Evolutionary conservation across 1,140 invertebrate species (phyloP).

Genomic region (Ditylenchus dipsaci): DNA sequence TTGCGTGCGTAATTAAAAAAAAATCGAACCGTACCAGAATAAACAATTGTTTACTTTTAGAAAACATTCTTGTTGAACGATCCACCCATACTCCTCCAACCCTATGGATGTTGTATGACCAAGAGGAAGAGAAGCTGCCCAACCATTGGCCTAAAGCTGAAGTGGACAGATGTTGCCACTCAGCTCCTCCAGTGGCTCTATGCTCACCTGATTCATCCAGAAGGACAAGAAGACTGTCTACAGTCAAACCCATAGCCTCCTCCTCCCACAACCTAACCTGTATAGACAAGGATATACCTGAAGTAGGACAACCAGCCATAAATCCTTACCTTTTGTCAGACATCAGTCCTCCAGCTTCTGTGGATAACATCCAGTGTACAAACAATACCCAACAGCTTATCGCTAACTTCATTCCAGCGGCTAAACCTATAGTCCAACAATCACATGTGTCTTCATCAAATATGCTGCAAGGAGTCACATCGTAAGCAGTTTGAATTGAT

Average conservation of each 20-base stretch:
- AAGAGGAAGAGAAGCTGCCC: slow-evolving; percentile 21
- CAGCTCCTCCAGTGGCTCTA: slow-evolving; percentile 46
- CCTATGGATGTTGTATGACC: slow-evolving; percentile 39
- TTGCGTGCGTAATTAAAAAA: background rate
- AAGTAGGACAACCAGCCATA: background rate
- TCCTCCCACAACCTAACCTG: too few relatives aligned
- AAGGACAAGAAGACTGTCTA: background rate
- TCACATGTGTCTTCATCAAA: too few relatives aligned
- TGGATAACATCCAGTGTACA: background rate
- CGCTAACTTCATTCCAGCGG: slow-evolving; percentile 7
- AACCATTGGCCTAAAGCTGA: slow-evolving; percentile 46
- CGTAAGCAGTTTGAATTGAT: background rate
- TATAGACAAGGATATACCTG: background rate
- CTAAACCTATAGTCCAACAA: background rate
- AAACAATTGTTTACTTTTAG: slow-evolving; percentile 8
- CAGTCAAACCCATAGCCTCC: background rate
- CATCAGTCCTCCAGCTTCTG: slow-evolving; percentile 1
- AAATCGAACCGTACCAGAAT: too few relatives aligned
- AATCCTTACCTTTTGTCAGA: background rate
- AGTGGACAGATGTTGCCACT: slow-evolving; percentile 39
- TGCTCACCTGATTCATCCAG: slow-evolving; percentile 30
- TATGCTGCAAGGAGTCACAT: too few relatives aligned
- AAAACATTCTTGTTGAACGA: slow-evolving; percentile 53
- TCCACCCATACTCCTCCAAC: slow-evolving; percentile 55
- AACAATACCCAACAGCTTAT: background rate